A percentile compares a stretch with the other conserved stretches of the same genome.
Evolutionary conservation across 2,797 vertebrate genomes (phyloP).

Genomic region (Gymnoscopelus braueri): DNA sequence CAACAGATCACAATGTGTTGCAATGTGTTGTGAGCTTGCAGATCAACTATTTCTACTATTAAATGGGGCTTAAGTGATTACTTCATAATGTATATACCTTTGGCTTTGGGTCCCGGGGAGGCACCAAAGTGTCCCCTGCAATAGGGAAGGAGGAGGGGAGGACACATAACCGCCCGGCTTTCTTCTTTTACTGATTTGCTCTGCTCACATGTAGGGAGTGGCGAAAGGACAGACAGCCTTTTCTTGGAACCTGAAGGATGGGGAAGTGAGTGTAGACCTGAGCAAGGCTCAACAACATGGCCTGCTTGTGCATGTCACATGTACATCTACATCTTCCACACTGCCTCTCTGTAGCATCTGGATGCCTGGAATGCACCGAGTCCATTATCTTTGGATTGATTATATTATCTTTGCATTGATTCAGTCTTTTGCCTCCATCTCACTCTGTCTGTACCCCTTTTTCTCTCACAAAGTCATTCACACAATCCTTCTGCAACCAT

Average conservation of each 20-base stretch:
- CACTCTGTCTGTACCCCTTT: not conserved
- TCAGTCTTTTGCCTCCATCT: not conserved
- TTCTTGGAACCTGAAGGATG: constrained; percentile 74
- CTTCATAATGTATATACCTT: too few relatives aligned
- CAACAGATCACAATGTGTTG: too few relatives aligned
- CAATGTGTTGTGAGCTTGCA: too few relatives aligned
- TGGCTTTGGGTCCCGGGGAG: too few relatives aligned
- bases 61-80: too few relatives aligned
- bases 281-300: not conserved
- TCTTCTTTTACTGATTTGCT: constrained; percentile 75
- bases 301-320: constrained; percentile 9
- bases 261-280: constrained; percentile 74
- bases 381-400: not conserved
- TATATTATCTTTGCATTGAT: not conserved
- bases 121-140: too few relatives aligned
- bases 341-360: constrained; percentile 1
- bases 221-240: constrained; percentile 41
- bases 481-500: not conserved
- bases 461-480: not conserved
- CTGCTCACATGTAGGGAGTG: constrained; percentile 80
- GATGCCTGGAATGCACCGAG: constrained; percentile 2
- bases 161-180: constrained; percentile 34
- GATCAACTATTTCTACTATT: not conserved
- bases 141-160: constrained; percentile 33
- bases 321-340: not conserved